Evolutionary conservation across 2,888 invertebrate genomes (phyloP), one percentile per base, ranked within the genome.

Genomic region (Watsonalla binaria): DNA sequence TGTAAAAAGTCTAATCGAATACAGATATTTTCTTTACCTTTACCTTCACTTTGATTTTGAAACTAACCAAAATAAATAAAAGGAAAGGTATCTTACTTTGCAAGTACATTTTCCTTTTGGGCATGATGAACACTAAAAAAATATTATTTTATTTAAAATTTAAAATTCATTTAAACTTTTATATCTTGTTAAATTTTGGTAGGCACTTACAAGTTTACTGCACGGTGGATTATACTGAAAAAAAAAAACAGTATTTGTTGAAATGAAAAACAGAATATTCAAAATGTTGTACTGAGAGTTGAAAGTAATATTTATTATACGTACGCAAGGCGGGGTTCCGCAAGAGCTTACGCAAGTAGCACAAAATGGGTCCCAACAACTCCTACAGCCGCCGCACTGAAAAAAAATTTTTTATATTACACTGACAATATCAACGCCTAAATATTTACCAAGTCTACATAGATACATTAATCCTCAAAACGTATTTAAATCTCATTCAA

Each of bases 341-440:
- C 76, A 74, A 8, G 63, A 6, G 6, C 37, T 24, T 37, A 48
- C 5, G 54, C 76, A 77, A 37, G 59, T 45, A 0, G 61, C 6
- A 53, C 75, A 78, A 15, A 53, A 59, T 42, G 73, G 64, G 34
- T 71, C 71, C 2, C 75, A 77, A 55, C 74, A 77, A 13, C 66
- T 55, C 5, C 61, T 64, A 55, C 84, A 84, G 1, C 77, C 70
- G 8, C 76, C 71, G 46, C 82, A 85, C 86, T 86, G 54, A 56
- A 73, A 59, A 34, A 5, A 15, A 46, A n/a, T 7, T 45, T n/a
- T 9, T 45, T 45, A 45, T 37, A 37, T 37, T 9, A 8, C 5
- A 37, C 2, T 5, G 37, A 37, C 2, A 8, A 37, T 9, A 2
- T 8, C 37, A 37, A 37, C 6, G 24, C 24, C 4, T 24, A 2